Conservation (phyloP, 2,888 invertebrate species). For the Cryptophagus acutangulus region DNA sequence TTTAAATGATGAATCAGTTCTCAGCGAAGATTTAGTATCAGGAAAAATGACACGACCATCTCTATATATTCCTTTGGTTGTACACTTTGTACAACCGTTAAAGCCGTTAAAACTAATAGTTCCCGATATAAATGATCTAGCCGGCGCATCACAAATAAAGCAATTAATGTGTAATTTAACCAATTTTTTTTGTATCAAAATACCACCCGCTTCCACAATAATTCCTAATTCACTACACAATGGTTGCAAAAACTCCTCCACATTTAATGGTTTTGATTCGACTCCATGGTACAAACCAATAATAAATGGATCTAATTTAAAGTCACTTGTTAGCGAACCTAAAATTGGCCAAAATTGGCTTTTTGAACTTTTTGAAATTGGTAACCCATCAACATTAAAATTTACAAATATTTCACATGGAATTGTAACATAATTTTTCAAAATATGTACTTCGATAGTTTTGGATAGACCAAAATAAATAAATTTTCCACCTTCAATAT, state of each 20-base stretch:
- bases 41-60: slow-evolving; percentile 13
- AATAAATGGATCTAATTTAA: no score
- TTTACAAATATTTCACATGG: no score
- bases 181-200: neutral
- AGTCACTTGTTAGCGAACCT: no score
- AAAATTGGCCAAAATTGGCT: no score
- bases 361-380: no score
- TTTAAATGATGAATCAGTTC: slow-evolving; percentile 26
- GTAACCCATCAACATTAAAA: no score
- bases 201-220: slow-evolving; percentile 10
- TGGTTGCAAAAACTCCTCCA: neutral
- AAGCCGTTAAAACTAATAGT: slow-evolving; percentile 26
- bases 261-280: neutral
- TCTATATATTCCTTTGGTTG: slow-evolving; percentile 23
- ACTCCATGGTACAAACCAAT: neutral
- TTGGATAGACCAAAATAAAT: no score
- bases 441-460: no score
- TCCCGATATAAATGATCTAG: slow-evolving; percentile 23
- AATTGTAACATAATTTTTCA: no score
- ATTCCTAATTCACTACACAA: slow-evolving; percentile 10
- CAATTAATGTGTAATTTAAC: slow-evolving; percentile 12
- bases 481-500: no score
- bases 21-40: slow-evolving; percentile 17
- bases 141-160: slow-evolving; percentile 31
- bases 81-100: slow-evolving; percentile 28